phyloP scores from a whole-genome alignment of 2,113 vertebrate species.

The Pampusana beccarii region DNA sequence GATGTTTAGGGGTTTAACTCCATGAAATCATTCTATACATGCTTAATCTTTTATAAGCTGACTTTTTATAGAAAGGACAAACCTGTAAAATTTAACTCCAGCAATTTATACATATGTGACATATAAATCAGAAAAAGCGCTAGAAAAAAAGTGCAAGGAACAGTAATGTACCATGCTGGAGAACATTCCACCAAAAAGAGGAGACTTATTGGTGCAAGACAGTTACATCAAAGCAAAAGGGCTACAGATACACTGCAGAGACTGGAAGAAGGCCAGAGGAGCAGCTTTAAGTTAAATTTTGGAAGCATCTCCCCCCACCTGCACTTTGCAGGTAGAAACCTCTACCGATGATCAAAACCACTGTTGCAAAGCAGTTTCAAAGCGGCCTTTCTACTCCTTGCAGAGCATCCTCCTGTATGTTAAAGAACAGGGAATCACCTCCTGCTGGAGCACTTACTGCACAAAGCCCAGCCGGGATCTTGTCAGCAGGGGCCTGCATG shows the following conservation, averaged over 20 bases:
- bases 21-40: neutral
- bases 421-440: neutral
- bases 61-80: neutral
- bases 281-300: neutral
- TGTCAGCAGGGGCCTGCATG: conserved; percentile 97
- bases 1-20: neutral
- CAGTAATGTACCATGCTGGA: neutral
- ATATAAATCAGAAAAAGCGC: neutral
- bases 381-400: neutral
- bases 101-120: neutral
- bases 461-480: conserved; percentile 95
- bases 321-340: neutral
- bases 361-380: neutral
- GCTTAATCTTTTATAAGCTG: neutral
- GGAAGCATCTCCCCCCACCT: neutral
- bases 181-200: neutral
- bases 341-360: neutral
- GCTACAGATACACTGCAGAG: neutral
- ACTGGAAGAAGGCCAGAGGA: neutral
- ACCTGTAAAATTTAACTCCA: neutral
- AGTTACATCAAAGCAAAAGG: neutral
- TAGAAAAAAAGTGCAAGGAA: neutral
- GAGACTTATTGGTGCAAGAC: neutral
- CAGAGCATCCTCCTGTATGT: neutral
- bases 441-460: conserved; percentile 81